A percentile compares a stretch with the other conserved stretches of the same genome.
phyloP scores from a whole-genome alignment of 1,140 invertebrate species.

The Heliconius nattereri region DNA sequence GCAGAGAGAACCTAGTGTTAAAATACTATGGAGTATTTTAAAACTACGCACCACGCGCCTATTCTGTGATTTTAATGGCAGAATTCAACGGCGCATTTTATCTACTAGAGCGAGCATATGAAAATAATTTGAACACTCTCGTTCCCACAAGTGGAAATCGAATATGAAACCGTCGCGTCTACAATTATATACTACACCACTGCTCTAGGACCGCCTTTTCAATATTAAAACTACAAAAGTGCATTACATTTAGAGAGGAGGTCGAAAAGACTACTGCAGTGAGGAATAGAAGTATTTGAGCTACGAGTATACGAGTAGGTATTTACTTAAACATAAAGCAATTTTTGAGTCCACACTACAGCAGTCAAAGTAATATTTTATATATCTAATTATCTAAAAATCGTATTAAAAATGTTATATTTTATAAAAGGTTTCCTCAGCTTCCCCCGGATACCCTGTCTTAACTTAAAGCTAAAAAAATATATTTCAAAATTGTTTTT shows the following conservation, averaged over 20 bases:
- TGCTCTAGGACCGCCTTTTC: background rate
- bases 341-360: background rate
- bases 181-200: background rate
- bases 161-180: background rate
- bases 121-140: too few species aligned
- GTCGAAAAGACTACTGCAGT: background rate
- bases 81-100: background rate
- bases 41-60: too few species aligned
- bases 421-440: too few species aligned
- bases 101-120: background rate
- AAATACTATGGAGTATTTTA: too few species aligned
- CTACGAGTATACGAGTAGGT: background rate
- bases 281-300: background rate
- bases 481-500: too few species aligned
- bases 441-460: too few species aligned
- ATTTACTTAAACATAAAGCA: constrained; percentile 1
- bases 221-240: background rate
- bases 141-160: too few species aligned
- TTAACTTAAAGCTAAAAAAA: too few species aligned
- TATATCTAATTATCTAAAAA: background rate
- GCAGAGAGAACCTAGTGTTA: too few species aligned
- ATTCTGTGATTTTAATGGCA: background rate
- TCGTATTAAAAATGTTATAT: background rate
- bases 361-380: background rate
- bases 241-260: background rate